phyloP scores from a whole-genome alignment of 2,888 invertebrate species.

The Heliconius cydno region DNA sequence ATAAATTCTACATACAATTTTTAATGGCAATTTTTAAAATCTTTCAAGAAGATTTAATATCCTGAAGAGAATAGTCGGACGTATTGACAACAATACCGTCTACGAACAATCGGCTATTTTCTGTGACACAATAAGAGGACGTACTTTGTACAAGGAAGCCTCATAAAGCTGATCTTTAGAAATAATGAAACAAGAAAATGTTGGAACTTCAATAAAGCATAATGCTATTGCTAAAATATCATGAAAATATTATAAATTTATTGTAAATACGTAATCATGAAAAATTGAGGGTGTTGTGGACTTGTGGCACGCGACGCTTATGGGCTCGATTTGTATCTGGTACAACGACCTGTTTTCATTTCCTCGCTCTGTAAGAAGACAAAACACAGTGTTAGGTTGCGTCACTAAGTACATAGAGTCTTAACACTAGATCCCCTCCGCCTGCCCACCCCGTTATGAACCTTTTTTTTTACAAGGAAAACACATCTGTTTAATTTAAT shows the following conservation, averaged over 20 bases:
- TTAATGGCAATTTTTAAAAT: conserved; percentile 22
- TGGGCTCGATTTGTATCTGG: not conserved
- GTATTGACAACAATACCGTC: conserved; percentile 31
- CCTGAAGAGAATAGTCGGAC: conserved; percentile 28
- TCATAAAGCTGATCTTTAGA: conserved; percentile 27
- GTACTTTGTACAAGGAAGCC: conserved; percentile 29
- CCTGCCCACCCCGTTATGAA: no score
- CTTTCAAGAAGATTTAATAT: conserved; percentile 24
- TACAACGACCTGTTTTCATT: not conserved
- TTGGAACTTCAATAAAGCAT: conserved; percentile 14
- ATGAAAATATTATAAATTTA: not conserved
- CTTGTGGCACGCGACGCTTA: not conserved
- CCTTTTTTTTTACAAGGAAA: no score
- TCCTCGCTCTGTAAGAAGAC: no score
- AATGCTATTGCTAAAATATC: not conserved
- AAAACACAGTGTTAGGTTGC: no score
- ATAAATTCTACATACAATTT: conserved; percentile 17
- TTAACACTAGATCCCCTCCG: no score
- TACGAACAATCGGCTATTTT: conserved; percentile 29
- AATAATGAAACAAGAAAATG: conserved; percentile 29
- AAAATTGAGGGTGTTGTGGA: no score
- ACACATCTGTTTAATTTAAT: no score
- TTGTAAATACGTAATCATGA: not conserved
- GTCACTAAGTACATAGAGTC: no score
- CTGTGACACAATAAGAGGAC: conserved; percentile 25